Conservation (phyloP, 2,797 vertebrate species). For the Hozukius guyotensis region DNA sequence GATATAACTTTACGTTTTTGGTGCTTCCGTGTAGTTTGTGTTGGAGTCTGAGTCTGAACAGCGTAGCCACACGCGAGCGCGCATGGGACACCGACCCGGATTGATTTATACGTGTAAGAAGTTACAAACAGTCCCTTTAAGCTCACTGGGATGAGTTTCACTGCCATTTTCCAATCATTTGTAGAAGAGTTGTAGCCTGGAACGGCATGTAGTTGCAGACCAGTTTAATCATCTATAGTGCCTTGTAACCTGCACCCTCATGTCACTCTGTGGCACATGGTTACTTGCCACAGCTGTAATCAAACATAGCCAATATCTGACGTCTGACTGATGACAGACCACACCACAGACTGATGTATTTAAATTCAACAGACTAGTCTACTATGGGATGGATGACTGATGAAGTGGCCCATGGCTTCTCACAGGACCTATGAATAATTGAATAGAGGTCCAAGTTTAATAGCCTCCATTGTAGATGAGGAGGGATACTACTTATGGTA, state of each 20-base stretch:
- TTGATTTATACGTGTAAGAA: no score
- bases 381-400: constrained; percentile 69
- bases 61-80: no score
- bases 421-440: constrained; percentile 75
- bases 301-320: constrained; percentile 36
- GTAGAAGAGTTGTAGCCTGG: background rate
- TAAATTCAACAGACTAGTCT: constrained; percentile 75
- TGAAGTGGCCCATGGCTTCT: constrained; percentile 75
- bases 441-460: constrained; percentile 65
- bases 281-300: constrained; percentile 17
- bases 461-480: constrained; percentile 52
- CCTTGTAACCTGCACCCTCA: background rate
- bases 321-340: constrained; percentile 61
- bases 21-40: no score
- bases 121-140: background rate
- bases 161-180: background rate
- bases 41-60: no score
- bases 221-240: background rate
- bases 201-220: background rate
- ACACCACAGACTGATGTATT: constrained; percentile 65
- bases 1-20: no score
- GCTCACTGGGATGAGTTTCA: background rate
- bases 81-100: no score
- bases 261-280: background rate
- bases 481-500: constrained; percentile 1